Base-by-base conservation (phyloP, 1,140 invertebrate species). In the Drosophila simulans region DNA sequence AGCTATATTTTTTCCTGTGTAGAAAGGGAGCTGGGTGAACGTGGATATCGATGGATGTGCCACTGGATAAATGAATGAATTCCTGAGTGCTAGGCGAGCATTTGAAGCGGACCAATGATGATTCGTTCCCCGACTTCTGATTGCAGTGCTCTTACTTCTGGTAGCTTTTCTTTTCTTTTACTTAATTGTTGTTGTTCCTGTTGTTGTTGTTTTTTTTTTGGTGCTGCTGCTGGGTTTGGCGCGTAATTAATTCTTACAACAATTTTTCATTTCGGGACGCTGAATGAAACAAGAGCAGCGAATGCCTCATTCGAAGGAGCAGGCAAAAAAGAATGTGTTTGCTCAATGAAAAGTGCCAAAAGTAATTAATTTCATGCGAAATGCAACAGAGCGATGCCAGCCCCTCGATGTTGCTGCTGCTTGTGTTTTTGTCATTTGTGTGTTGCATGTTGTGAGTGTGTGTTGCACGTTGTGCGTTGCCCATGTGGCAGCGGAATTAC, bases 331-430 rank as follows among this genome's bases (percentile, higher is more conserved):
- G 57, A 78, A 89, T 89, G 81, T 89, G 83, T 89, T 89, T 89
- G 84, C 85, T 89, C 84, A 89, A 89, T 89, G 84, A 89, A 89
- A 89, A 89, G 85, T 89, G 84, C 84, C 84, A 89, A 90, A 89
- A 89, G 84, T 89, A 89, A 89, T 89, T 89, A 89, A 89, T 89
- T 84, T 89, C 85, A 89, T 89, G 80, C 69, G 84, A 84, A 86
- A 90, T 90, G 85, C 84, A 90, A 74, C 84, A 80, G 76, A 72
- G 83, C 83, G 80, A 40, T 85, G 65, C 79, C 63, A 42, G 45
- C 39, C 49, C 58, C 34, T 56, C 58, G 58, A 39, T 58, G 58
- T 51, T 64, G 66, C 45, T 64, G 66, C 45, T 60, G 62, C 40
- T 69, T 15, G 66, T 69, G 42, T 70, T 70, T 70, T 70, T 70